Base-by-base conservation (phyloP, 2,888 invertebrate species). In the Busseola fusca region DNA sequence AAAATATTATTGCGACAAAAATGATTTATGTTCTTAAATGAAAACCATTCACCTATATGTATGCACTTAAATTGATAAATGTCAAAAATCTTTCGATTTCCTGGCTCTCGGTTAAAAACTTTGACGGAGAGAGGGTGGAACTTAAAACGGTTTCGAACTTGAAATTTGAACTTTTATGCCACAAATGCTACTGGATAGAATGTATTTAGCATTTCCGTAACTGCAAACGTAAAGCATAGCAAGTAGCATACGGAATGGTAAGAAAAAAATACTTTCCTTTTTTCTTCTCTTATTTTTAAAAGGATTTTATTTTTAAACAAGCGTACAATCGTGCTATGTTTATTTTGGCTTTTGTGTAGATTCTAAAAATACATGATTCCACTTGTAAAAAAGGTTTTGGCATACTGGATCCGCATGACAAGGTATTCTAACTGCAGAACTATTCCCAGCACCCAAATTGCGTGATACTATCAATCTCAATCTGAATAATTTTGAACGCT, bases 101-200 rank as follows among this genome's bases (percentile, higher is more conserved):
- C 40, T 60, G 21, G 16, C 50, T 52, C 25, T 59, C 10, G n/a
- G 52, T 50, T 37, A 25, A 62, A 74, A 78, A 72, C 45, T 62
- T 78, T 37, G 1, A 30, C 50, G 3, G 21, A 50, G 21, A 57
- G 27, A 25, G 27, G 50, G 4, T 42, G 42, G 14, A 74, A 50
- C 42, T 57, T 76, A 54, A 73, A 74, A 77, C 52, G 59, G 30
- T 70, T 74, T 77, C 45, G 30, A 52, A 76, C 50, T 45, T 50
- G 21, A 50, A 71, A 78, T 78, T 78, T 72, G 37, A 50, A 74
- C 62, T 78, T 72, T 52, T 57, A 63, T 62, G 37, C 50, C 37
- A 25, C 30, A 34, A 52, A 16, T 37, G 42, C 27, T 45, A 62
- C 62, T 62, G 57, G 37, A 21, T 63, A 52, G 16, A 25, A 72